Evolutionary conservation across 2,113 vertebrate species (phyloP), one percentile per base, ranked within the genome.

Genomic region (Phasianus colchicus): DNA sequence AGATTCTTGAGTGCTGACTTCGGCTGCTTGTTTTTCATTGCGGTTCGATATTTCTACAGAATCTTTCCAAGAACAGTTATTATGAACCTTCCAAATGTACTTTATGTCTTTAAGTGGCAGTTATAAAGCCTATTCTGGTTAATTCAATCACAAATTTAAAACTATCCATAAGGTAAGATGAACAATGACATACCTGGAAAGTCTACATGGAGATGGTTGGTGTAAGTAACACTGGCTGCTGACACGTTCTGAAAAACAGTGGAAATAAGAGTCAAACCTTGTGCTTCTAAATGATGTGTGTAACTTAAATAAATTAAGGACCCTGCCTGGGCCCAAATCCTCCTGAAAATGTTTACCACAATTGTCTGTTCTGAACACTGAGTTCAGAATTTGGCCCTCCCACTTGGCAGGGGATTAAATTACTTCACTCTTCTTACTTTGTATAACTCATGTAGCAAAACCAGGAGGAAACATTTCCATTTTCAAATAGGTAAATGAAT

Each of bases 321-420:
- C 2, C 6, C 4, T 36, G 2, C 1, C 11, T 13, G 1, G 2
- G 2, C 4, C 13, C n/a, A 74, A 86, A 80, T 63, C 9, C 8
- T 43, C 4, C 12, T 55, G 3, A 57, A 57, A 77, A 74, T 27
- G 11, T 1, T 32, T 15, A 34, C 1, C 1, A 21, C 5, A 1
- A 0, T 14, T 73, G 69, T 76, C 2, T 0, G 1, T 29, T 58
- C 25, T 70, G 9, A 30, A n/a, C 1, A 6, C 3, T 79, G 82
- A 20, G 32, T 10, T 14, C 5, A 34, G 40, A 58, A 70, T 67
- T 57, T 71, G 7, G 2, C 60, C 3, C 9, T 80, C 10, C 16
- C 54, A 4, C 8, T 71, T 86, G 12, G 4, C 34, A 80, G 13
- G 2, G 6, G 24, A 50, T 43, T 50, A 63, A 73, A 63, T 6